These are phyloP conservation scores for Cinclus cinclus DNA, from an alignment of 2,113 vertebrate species.

Conservation along the genomic window DNA sequence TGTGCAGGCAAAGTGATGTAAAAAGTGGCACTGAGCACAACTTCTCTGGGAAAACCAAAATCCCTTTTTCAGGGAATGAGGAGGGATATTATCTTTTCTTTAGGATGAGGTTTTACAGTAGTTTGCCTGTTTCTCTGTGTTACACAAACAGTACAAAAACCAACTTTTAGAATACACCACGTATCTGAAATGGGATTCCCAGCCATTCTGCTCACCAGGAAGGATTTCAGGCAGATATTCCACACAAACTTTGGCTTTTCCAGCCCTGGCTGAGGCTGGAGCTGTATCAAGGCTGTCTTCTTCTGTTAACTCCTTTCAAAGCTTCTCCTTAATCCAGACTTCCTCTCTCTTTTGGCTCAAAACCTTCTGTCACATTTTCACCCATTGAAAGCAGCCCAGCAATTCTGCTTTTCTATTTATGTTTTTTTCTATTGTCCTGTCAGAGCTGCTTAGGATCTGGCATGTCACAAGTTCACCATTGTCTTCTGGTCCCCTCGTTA, in stretches of 20 bases:
- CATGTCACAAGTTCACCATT: not conserved
- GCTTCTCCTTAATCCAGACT: not conserved
- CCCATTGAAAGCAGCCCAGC: not conserved
- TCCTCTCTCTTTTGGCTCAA: not conserved
- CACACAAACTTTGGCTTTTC: not conserved
- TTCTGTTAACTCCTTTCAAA: not conserved
- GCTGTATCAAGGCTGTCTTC: not conserved
- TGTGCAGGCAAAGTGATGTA: not conserved
- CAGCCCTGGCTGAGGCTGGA: not conserved
- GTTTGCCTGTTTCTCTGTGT: not conserved
- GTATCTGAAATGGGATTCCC: not conserved
- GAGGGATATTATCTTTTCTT: not conserved
- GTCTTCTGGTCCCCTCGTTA: not conserved
- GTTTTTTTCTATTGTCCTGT: constrained; percentile 28
- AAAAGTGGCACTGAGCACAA: not conserved
- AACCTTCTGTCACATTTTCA: not conserved
- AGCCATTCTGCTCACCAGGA: not conserved
- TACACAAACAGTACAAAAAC: not conserved
- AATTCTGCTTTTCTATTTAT: not conserved
- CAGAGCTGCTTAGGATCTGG: constrained; percentile 13
- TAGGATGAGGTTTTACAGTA: not conserved
- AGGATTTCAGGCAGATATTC: not conserved
- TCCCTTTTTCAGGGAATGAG: not conserved
- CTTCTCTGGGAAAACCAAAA: not conserved
- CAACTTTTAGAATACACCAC: not conserved